Evolutionary conservation across 2,113 vertebrate genomes (phyloP).

Genomic region (Eleginops maclovinus): DNA sequence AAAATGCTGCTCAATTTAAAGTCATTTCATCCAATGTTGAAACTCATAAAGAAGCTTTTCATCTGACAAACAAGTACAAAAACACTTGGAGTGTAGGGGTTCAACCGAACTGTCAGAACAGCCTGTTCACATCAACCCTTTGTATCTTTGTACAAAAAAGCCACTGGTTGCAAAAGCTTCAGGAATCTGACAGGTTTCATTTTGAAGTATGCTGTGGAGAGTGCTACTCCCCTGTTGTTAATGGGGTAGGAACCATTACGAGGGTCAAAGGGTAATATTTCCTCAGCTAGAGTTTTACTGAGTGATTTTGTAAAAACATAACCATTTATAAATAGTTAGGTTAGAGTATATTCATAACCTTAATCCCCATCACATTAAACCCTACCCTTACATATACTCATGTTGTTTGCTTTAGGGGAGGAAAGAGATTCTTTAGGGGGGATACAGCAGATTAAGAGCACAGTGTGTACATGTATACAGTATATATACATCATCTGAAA

Average conservation of each 20-base stretch:
- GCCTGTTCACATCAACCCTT: slow-evolving; percentile 14
- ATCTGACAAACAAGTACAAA: slow-evolving; percentile 9
- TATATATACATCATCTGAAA: no score
- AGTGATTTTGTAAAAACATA: neutral
- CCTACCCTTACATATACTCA: no score
- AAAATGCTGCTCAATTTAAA: neutral
- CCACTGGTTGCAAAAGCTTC: slow-evolving; percentile 4
- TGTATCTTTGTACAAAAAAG: slow-evolving; percentile 1
- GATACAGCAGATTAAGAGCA: no score
- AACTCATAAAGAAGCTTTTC: neutral
- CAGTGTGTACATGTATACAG: no score
- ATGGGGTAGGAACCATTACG: neutral
- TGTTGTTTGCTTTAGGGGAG: no score
- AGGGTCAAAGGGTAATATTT: neutral
- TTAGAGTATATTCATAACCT: no score
- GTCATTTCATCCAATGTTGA: neutral
- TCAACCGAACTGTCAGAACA: slow-evolving; percentile 16
- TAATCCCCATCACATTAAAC: no score
- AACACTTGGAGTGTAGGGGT: neutral
- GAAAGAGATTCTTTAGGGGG: no score
- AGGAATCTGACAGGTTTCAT: slow-evolving; percentile 9
- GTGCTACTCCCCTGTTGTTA: neutral
- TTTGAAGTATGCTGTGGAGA: neutral
- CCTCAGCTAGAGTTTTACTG: neutral
- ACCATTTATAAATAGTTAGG: neutral